Percentiles rank a stretch among this genome's conserved stretches.
Conservation (phyloP, 1,140 invertebrate genomes). For the Vanessa tameamea region DNA sequence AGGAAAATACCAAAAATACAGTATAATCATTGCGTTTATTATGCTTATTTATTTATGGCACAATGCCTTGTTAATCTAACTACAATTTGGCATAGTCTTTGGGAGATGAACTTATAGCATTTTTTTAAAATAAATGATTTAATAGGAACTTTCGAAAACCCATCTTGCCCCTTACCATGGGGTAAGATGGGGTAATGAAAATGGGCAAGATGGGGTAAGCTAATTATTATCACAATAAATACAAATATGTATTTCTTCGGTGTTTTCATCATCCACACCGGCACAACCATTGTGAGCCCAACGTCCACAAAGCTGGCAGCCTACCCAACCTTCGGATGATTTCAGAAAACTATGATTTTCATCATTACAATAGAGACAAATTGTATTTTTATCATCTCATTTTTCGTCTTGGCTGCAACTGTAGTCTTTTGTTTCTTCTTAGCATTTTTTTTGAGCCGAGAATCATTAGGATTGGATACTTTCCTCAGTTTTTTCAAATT, state of each 20-base stretch:
- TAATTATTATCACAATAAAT: conserved; percentile 46
- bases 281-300: conserved; percentile 61
- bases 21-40: too few relatives aligned
- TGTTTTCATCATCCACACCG: too few relatives aligned
- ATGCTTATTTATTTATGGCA: conserved; percentile 18
- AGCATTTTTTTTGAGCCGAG: conserved; percentile 36
- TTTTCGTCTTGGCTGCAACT: conserved; percentile 18
- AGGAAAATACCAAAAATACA: conserved; percentile 20
- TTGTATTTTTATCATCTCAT: conserved; percentile 45
- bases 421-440: conserved; percentile 42
- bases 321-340: conserved; percentile 54
- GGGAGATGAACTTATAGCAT: conserved; percentile 21
- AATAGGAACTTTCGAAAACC: too few relatives aligned
- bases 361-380: conserved; percentile 51
- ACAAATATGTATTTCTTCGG: conserved; percentile 51
- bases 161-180: conserved; percentile 25
- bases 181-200: conserved; percentile 28
- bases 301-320: conserved; percentile 51
- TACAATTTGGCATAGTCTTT: conserved; percentile 24
- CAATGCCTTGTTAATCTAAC: conserved; percentile 21
- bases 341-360: conserved; percentile 47
- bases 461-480: conserved; percentile 44
- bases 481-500: conserved; percentile 12
- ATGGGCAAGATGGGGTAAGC: conserved; percentile 13
- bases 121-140: too few relatives aligned